Evolutionary conservation across 2,888 invertebrate species (phyloP).

Genomic region (Microplitis manilae): DNA sequence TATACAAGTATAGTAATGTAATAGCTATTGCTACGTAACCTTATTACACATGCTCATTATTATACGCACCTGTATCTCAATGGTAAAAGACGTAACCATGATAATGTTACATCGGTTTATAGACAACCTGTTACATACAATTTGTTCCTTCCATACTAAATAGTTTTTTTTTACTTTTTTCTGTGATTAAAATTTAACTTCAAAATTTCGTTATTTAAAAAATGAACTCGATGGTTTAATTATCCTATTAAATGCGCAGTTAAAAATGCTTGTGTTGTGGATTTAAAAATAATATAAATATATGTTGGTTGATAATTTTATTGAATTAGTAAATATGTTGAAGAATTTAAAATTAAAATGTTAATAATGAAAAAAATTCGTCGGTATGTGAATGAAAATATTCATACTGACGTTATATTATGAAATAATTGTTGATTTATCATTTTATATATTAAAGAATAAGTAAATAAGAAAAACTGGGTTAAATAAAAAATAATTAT

Average conservation of each 20-base stretch:
- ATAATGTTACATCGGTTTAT: slow-evolving; percentile 30
- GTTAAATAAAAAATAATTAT: background rate
- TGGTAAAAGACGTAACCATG: slow-evolving; percentile 38
- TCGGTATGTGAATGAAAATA: background rate
- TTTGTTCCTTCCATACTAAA: slow-evolving; percentile 11
- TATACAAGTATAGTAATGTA: background rate
- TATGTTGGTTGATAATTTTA: background rate
- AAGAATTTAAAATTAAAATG: background rate
- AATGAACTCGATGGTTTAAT: no score
- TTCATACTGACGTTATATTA: background rate
- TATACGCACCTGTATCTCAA: slow-evolving; percentile 45
- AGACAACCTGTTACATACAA: background rate
- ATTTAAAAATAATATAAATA: background rate
- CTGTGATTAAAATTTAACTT: no score
- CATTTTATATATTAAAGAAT: background rate
- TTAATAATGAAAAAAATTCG: background rate
- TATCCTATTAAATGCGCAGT: no score
- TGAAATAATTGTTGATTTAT: background rate
- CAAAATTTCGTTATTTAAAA: no score
- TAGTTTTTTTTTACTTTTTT: background rate
- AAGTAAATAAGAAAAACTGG: background rate
- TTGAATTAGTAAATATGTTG: no score
- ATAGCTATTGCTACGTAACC: slow-evolving; percentile 37
- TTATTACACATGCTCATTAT: slow-evolving; percentile 42
- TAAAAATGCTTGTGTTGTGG: no score